These are phyloP conservation scores for Takifugu bimaculatus DNA, from an alignment of 2,113 vertebrate genomes.

Conservation along the genomic window DNA sequence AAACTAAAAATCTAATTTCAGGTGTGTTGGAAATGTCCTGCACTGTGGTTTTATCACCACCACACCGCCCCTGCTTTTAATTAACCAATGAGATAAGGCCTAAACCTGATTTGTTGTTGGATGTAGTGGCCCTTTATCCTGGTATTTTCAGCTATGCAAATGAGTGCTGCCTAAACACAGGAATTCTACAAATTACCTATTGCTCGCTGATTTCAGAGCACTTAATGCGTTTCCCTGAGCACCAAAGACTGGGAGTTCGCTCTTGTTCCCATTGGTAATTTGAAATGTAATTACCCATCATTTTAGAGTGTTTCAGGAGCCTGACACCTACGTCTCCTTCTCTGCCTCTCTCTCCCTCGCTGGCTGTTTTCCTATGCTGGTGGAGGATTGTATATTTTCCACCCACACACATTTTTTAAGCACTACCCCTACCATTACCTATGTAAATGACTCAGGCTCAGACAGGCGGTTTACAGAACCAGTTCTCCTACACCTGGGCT, in stretches of 20 bases:
- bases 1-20: too few relatives aligned
- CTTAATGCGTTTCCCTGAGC: constrained; percentile 51
- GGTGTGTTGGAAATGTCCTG: too few relatives aligned
- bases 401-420: constrained; percentile 61
- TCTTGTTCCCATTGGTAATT: constrained; percentile 64
- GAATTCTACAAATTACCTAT: constrained; percentile 46
- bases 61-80: too few relatives aligned
- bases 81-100: too few relatives aligned
- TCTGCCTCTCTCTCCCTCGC: constrained; percentile 33
- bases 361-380: constrained; percentile 48
- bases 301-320: constrained; percentile 65
- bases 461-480: constrained; percentile 49
- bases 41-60: too few relatives aligned
- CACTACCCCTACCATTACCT: constrained; percentile 69
- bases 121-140: constrained; percentile 37
- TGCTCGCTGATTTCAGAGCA: constrained; percentile 38
- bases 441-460: constrained; percentile 65
- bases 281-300: constrained; percentile 70
- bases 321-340: constrained; percentile 60
- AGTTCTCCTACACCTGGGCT: constrained; percentile 39
- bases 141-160: constrained; percentile 55
- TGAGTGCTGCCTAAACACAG: constrained; percentile 38
- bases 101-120: constrained; percentile 23
- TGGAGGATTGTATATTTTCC: constrained; percentile 63
- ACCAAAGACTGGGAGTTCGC: constrained; percentile 53